Conservation (phyloP, 2,113 vertebrate species). For the Oreochromis spilurus region DNA sequence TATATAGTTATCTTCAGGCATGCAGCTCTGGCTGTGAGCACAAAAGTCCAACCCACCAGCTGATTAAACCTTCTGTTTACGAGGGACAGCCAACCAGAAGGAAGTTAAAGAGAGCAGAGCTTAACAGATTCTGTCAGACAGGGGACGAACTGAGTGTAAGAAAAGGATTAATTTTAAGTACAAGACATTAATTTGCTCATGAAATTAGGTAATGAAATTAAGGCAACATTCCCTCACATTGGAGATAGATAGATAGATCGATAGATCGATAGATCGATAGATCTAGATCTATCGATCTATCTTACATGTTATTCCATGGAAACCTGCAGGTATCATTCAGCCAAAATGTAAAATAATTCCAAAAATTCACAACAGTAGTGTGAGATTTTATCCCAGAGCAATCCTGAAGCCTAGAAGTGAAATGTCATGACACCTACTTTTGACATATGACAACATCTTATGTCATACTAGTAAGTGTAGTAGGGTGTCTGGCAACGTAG, state of each 20-base stretch:
- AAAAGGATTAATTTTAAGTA: not conserved
- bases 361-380: not conserved
- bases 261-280: not conserved
- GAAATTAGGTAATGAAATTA: not conserved
- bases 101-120: not conserved
- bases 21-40: not conserved
- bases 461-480: not conserved
- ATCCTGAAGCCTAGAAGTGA: not conserved
- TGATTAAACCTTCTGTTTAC: not conserved
- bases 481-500: not conserved
- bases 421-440: not conserved
- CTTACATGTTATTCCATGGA: not conserved
- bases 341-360: not conserved
- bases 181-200: not conserved
- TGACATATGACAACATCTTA: not conserved
- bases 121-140: not conserved
- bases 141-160: not conserved
- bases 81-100: not conserved
- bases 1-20: not conserved
- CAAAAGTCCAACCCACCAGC: not conserved
- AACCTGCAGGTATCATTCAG: not conserved
- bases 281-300: no score
- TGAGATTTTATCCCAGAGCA: not conserved
- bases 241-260: not conserved
- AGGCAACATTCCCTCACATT: not conserved